Percentiles rank a stretch among this genome's conserved stretches.
These are phyloP conservation scores for Siniperca knerii DNA, from an alignment of 2,113 vertebrate genomes.

Conservation along the genomic window DNA sequence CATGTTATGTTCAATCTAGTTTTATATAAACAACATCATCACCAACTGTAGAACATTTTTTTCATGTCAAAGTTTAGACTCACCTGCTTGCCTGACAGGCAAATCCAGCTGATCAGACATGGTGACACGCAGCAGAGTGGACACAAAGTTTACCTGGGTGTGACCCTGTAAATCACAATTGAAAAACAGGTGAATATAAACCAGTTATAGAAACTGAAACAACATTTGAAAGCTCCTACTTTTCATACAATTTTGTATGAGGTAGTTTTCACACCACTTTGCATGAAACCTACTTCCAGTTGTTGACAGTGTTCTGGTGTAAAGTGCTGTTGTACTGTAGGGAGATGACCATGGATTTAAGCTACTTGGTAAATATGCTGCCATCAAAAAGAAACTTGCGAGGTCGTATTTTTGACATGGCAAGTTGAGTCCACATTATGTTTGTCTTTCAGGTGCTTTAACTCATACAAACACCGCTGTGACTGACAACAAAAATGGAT, in stretches of 20 bases:
- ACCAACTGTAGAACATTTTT: not conserved
- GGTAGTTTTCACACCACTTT: not conserved
- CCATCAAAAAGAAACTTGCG: not conserved
- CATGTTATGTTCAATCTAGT: not conserved
- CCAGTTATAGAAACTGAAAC: not conserved
- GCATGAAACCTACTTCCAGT: not conserved
- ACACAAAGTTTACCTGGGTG: slow-evolving; percentile 95
- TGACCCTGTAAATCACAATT: slow-evolving; percentile 88
- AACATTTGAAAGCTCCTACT: not conserved
- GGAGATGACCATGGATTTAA: not conserved
- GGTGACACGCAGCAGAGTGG: slow-evolving; percentile 95
- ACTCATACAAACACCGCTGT: not conserved
- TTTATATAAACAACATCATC: not conserved
- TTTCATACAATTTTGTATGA: not conserved
- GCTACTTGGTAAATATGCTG: not conserved
- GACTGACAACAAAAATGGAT: not conserved
- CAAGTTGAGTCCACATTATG: not conserved
- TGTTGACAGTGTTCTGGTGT: not conserved
- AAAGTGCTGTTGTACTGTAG: not conserved
- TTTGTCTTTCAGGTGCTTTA: not conserved
- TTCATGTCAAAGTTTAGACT: slow-evolving; percentile 36
- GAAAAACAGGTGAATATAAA: not conserved
- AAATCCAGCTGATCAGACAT: slow-evolving; percentile 99
- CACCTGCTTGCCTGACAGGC: slow-evolving; percentile 98
- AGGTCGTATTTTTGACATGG: not conserved